phyloP scores from a whole-genome alignment of 2,113 vertebrate species.

The Laticauda colubrina region DNA sequence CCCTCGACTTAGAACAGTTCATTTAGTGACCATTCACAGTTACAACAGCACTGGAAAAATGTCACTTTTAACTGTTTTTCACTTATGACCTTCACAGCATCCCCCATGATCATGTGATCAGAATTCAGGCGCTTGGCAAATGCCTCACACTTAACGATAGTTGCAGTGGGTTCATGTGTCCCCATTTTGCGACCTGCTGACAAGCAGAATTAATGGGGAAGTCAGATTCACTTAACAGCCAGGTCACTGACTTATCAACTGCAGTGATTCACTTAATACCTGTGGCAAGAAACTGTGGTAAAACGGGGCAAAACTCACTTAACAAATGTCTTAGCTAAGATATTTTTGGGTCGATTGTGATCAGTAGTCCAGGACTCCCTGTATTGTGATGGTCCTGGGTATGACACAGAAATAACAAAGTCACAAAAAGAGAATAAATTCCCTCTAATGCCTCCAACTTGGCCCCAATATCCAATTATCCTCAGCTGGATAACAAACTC shows the following conservation, averaged over 20 bases:
- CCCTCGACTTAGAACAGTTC: not conserved
- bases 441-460: no score
- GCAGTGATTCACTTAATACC: not conserved
- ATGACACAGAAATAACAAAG: no score
- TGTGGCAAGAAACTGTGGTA: not conserved
- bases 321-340: not conserved
- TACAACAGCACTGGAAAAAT: not conserved
- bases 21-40: not conserved
- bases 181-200: not conserved
- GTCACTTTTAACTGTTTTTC: not conserved
- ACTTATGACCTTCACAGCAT: not conserved
- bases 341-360: not conserved
- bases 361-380: fast-evolving
- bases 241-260: not conserved
- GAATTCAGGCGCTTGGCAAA: not conserved
- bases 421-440: no score
- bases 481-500: no score
- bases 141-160: not conserved
- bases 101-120: not conserved
- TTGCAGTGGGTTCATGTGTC: not conserved
- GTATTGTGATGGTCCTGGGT: not conserved
- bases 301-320: not conserved
- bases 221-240: not conserved
- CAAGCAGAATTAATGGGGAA: not conserved
- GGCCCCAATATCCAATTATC: no score